Conservation (phyloP, 92 coral and sea anemone species). For the Actinostola sp. region DNA sequence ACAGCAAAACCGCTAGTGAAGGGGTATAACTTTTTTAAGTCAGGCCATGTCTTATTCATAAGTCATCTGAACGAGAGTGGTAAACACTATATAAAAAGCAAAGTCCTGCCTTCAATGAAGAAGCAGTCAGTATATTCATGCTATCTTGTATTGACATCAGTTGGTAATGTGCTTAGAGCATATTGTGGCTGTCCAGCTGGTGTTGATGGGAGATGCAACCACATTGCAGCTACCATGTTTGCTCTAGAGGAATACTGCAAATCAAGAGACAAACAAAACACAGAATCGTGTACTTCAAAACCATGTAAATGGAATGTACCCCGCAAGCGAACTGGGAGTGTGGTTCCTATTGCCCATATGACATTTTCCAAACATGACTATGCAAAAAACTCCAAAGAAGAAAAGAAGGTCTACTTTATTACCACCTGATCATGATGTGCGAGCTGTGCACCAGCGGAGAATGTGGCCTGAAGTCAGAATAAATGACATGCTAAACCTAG, state of each 20-base stretch:
- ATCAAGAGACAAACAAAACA: slow-evolving; percentile 22
- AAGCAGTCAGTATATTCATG: slow-evolving; percentile 6
- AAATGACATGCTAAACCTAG: slow-evolving; percentile 10
- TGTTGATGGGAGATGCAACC: slow-evolving; percentile 62
- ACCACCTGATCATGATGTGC: not conserved
- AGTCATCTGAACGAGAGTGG: slow-evolving; percentile 33
- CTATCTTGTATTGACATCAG: not conserved
- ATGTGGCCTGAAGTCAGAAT: slow-evolving; percentile 31
- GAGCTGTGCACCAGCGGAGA: slow-evolving; percentile 17
- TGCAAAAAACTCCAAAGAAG: slow-evolving; percentile 43
- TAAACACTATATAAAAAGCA: slow-evolving; percentile 58
- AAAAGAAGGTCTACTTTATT: slow-evolving; percentile 7
- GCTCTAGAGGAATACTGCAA: slow-evolving; percentile 46
- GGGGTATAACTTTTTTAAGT: slow-evolving; percentile 63
- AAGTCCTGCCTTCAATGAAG: slow-evolving; percentile 64
- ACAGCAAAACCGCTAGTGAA: slow-evolving; percentile 64
- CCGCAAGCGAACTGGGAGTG: slow-evolving; percentile 22
- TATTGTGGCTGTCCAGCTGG: slow-evolving; percentile 50
- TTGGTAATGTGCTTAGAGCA: slow-evolving; percentile 13
- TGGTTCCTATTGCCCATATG: slow-evolving; percentile 34
- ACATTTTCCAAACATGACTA: slow-evolving; percentile 45
- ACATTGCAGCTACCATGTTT: slow-evolving; percentile 57
- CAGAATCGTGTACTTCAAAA: slow-evolving; percentile 55
- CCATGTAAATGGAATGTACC: slow-evolving; percentile 65
- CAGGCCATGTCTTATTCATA: slow-evolving; percentile 47